A percentile compares a stretch with the other conserved stretches of the same genome.
Evolutionary conservation across 1,140 invertebrate genomes (phyloP).

Genomic region (Lutraria rhynchaena): DNA sequence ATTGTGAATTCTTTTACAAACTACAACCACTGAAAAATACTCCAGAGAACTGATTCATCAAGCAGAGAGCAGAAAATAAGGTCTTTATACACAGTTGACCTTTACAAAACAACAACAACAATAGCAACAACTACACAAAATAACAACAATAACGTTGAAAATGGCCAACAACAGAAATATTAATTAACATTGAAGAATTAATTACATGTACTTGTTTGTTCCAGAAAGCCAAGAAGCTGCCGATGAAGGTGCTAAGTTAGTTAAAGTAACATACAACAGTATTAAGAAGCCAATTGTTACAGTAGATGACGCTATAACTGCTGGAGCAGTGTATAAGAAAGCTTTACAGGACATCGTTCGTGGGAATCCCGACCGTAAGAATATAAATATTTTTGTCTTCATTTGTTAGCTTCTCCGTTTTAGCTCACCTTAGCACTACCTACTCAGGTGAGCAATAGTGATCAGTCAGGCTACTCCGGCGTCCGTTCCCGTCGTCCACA

Average conservation of each 20-base stretch:
- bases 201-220: neutral
- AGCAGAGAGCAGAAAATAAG: no score
- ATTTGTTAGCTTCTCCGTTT: neutral
- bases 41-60: neutral
- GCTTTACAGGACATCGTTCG: slow-evolving; percentile 30
- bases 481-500: no score
- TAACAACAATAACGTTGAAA: no score
- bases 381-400: neutral
- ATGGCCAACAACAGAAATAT: no score
- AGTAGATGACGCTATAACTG: slow-evolving; percentile 70
- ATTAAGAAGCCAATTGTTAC: slow-evolving; percentile 83
- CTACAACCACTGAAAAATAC: slow-evolving; percentile 31
- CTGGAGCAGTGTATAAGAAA: slow-evolving; percentile 48
- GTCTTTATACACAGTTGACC: no score
- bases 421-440: no score
- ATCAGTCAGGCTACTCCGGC: no score
- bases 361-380: slow-evolving; percentile 64
- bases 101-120: no score
- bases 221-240: slow-evolving; percentile 84
- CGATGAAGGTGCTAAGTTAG: slow-evolving; percentile 84
- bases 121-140: no score
- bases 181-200: no score
- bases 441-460: no score
- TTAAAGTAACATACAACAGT: slow-evolving; percentile 86
- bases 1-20: no score